Evolutionary conservation across 2,113 vertebrate genomes (phyloP).

Genomic region (Felis chaus): DNA sequence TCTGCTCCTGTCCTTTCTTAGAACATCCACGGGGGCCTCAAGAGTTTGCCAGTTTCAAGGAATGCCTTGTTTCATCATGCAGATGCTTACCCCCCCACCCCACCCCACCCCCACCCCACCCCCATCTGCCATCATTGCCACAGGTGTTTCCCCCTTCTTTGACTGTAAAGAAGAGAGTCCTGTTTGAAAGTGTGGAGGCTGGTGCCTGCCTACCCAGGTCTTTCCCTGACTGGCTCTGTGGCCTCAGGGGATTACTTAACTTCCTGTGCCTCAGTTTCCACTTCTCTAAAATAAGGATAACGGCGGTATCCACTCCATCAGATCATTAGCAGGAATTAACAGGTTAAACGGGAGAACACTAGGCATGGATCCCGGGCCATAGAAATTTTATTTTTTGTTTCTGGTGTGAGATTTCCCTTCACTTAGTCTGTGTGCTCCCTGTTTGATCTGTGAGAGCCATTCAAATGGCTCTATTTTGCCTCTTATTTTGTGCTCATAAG

Average conservation of each 20-base stretch:
- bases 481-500: neutral
- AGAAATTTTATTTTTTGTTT: neutral
- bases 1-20: neutral
- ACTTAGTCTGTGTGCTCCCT: neutral
- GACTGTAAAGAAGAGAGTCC: neutral
- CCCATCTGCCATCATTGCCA: neutral
- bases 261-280: neutral
- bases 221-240: neutral
- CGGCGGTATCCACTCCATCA: rapidly evolving
- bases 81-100: neutral
- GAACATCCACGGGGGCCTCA: neutral
- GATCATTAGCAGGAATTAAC: neutral
- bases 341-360: neutral
- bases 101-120: too few species aligned
- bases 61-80: neutral
- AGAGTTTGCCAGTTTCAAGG: neutral
- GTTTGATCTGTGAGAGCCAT: neutral
- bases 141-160: neutral
- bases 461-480: neutral
- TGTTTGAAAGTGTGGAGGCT: neutral
- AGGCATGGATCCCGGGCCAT: neutral
- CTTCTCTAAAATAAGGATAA: neutral
- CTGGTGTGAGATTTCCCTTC: neutral
- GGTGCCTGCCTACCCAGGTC: neutral
- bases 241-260: neutral